Evolutionary conservation across 2,888 invertebrate genomes (phyloP), one percentile per base, ranked within the genome.

Genomic region (Ectobius pallidus): DNA sequence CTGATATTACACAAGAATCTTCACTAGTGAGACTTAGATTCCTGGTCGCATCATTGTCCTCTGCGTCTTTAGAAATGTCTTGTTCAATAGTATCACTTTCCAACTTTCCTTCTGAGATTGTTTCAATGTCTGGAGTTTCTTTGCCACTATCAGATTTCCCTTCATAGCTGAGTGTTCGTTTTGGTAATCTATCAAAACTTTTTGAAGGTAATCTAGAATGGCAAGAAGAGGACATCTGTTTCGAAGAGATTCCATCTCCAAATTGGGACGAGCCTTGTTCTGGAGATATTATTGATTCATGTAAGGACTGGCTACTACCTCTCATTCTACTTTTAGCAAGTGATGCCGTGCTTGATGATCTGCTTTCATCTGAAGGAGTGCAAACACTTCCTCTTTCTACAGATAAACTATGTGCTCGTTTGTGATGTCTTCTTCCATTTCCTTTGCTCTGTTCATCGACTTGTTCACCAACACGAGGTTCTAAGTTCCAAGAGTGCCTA

Each of bases 401-500:
- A 1, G 84, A 84, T 1, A 84, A 78, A 77, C 84, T 84, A 68
- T 84, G 83, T 0, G 85, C 83, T n/a, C 85, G 80, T 76, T 84
- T 84, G 75, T 85, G 84, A 27, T 83, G 81, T 32, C 80, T 81
- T 55, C 67, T 73, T 11, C 25, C 42, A 18, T 52, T 49, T 3
- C 61, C 67, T 22, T 52, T 58, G 2, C 42, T 46, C 2, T 39
- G 68, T 14, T 62, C 70, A 16, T 69, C 71, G n/a, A 67, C 69
- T 22, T 71, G 71, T 55, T 70, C 42, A 3, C 55, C 69, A 39
- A 49, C 67, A 4, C 61, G 67, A 27, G 46, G 80, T 52, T 85
- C 84, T 7, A 81, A 80, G 73, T 84, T 85, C 85, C 85, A 85
- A 1, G 85, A 85, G 76, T 85, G 84, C 32, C 85, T 80, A 55